Base-by-base conservation (phyloP, 2,113 vertebrate genomes). In the Myanophis thanlyinensis region DNA sequence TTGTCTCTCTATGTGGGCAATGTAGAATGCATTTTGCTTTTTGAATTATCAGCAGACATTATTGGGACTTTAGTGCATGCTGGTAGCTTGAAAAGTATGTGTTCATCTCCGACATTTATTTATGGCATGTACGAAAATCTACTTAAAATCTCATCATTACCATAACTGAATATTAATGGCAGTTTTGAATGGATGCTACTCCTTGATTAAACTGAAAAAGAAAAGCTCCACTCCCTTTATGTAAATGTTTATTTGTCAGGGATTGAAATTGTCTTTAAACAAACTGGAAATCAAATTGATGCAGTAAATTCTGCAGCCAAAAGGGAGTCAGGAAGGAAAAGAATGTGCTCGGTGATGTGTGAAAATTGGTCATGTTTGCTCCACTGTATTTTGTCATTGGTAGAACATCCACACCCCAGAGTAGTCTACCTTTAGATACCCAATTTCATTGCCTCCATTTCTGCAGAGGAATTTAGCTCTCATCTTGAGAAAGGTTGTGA, bases 151-250 rank as follows among this genome's bases (percentile, higher is more conserved):
- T 94, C 95, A 96, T 94, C 90, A 97, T 98, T 97, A 97, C 97
- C 96, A 97, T 97, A 97, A 96, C 97, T 97, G 97, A 97, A 97
- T 98, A 98, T 98, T 98, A 97, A 97, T 97, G 94, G 53, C 92
- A 85, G 91, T 94, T 95, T 53, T 94, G 95, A 91, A 95, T 95
- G 97, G 97, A 95, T 96, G 97, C 22, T 53, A 73, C 97, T 97
- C 93, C 96, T 97, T 94, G 95, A 94, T 95, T 95, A 94, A 97
- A 95, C 94, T 44, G 95, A 93, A 95, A 97, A 96, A 47, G 62
- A 95, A 97, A 96, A 47, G 73, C 93, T 97, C 97, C 97, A 96
- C 97, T 97, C 95, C 93, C 91, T 97, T 97, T 95, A 95, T 85
- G 95, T 89, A 95, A 97, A 97, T 97, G 97, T 97, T 98, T 96